phyloP scores from a whole-genome alignment of 1,140 invertebrate species.

The Rhynchophorus ferrugineus region DNA sequence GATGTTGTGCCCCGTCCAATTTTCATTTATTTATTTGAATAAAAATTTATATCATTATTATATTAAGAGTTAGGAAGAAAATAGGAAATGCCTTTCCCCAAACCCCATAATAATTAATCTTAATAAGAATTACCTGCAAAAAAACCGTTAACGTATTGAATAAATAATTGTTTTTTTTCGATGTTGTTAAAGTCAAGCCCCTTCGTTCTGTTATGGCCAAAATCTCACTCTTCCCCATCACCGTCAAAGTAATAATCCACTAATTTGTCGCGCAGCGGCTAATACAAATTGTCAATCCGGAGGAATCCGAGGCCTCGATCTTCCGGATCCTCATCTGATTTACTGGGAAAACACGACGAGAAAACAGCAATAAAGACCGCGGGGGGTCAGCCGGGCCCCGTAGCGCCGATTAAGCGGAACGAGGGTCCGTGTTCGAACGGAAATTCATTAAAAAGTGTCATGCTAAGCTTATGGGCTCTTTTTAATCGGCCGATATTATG shows the following conservation, averaged over 20 bases:
- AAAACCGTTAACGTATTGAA: too few relatives aligned
- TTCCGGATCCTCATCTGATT: constrained; percentile 33
- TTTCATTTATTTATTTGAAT: too few relatives aligned
- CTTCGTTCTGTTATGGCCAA: too few relatives aligned
- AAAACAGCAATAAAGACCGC: constrained; percentile 29
- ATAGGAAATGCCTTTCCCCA: too few relatives aligned
- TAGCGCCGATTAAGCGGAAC: constrained; percentile 21
- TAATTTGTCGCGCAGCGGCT: constrained; percentile 37
- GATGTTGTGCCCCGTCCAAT: too few relatives aligned
- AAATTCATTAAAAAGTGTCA: constrained; percentile 25
- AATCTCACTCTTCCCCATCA: constrained; percentile 39
- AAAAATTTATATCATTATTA: too few relatives aligned
- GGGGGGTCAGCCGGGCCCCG: constrained; percentile 22
- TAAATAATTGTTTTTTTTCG: too few relatives aligned
- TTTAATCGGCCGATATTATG: constrained; percentile 21
- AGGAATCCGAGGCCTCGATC: constrained; percentile 17
- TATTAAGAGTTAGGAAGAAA: too few relatives aligned
- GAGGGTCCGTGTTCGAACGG: constrained; percentile 9
- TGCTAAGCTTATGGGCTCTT: constrained; percentile 20
- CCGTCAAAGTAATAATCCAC: constrained; percentile 39
- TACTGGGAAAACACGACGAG: constrained; percentile 31
- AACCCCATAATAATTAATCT: too few relatives aligned
- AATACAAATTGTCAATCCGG: constrained; percentile 40
- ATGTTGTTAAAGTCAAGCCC: too few relatives aligned
- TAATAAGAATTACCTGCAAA: too few relatives aligned